Evolutionary conservation across 2,888 invertebrate species (phyloP), one percentile per base, ranked within the genome.

Genomic region (Helicoverpa assulta): DNA sequence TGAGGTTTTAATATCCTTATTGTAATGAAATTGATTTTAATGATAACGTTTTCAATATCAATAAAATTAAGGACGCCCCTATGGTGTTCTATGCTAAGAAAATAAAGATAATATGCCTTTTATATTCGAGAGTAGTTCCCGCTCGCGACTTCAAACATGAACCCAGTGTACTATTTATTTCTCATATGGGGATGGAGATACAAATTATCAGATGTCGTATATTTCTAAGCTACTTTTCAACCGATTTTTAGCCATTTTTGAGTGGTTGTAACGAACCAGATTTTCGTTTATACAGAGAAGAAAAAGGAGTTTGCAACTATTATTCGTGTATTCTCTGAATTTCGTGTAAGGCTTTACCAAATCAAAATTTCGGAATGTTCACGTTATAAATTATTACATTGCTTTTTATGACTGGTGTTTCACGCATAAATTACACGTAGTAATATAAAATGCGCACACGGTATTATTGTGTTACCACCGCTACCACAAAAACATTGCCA

Each of bases 1-100:
- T 40, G 33, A n/a, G 59, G 14, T 43, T 61, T 40, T 43, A 2
- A 51, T 73, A 61, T 50, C 6, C 21, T 18, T 8, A n/a, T 55
- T 66, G 40, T 43, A 50, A 37, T 16, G 5, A 12, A 4, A n/a
- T 54, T 50, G 47, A 7, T 50, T 18, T 50, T 18, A 50, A 18
- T 18, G 18, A 50, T 50, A 50, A 50, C 6, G 7, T 18, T 16
- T 47, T 47, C 12, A 1, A n/a, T 47, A 16, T 16, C 5, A 43
- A 43, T 43, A 1, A 10, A 37, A 10, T 37, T 8, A 33, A 33
- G 33, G 33, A 33, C 8, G 33, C 7, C 33, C 1, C 33, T 29
- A 3, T 5, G 29, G 5, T 29, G 29, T 29, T 29, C 5, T 33
- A 33, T 8, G 8, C 7, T 8, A 7, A 33, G 8, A 33, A 26